A percentile compares a stretch with the other conserved stretches of the same genome.
Evolutionary conservation across 2,888 invertebrate species (phyloP).

Genomic region (Ariolimax columbianus): DNA sequence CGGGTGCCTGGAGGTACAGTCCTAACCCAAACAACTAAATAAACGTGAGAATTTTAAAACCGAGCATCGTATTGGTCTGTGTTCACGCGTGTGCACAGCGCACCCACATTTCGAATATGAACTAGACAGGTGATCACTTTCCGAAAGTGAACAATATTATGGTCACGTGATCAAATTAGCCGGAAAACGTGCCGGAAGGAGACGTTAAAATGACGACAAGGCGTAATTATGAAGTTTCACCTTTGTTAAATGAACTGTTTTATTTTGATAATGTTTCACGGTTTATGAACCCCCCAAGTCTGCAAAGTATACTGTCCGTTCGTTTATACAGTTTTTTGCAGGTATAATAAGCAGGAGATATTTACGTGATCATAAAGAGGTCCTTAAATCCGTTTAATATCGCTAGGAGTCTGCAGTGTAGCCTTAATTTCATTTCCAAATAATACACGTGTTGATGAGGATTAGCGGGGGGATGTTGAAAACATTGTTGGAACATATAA

Average conservation of each 20-base stretch:
- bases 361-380: neutral
- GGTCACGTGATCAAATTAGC: slow-evolving; percentile 30
- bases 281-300: slow-evolving; percentile 14
- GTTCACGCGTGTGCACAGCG: neutral
- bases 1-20: neutral
- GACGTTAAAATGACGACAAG: neutral
- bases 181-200: slow-evolving; percentile 9
- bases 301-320: neutral
- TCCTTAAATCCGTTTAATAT: neutral
- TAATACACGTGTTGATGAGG: neutral
- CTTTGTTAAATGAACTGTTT: slow-evolving; percentile 17
- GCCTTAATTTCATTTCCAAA: neutral
- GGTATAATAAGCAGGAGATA: neutral
- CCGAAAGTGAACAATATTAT: slow-evolving; percentile 36
- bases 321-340: neutral
- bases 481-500: neutral
- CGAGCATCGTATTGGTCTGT: neutral
- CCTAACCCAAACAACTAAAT: neutral
- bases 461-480: slow-evolving; percentile 5
- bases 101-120: neutral
- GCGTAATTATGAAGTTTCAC: slow-evolving; percentile 34
- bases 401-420: neutral
- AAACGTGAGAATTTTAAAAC: slow-evolving; percentile 21
- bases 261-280: slow-evolving; percentile 22
- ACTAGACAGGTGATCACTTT: slow-evolving; percentile 42